Evolutionary conservation across 2,113 vertebrate species (phyloP), one percentile per base, ranked within the genome.

Genomic region (Geococcyx californianus): DNA sequence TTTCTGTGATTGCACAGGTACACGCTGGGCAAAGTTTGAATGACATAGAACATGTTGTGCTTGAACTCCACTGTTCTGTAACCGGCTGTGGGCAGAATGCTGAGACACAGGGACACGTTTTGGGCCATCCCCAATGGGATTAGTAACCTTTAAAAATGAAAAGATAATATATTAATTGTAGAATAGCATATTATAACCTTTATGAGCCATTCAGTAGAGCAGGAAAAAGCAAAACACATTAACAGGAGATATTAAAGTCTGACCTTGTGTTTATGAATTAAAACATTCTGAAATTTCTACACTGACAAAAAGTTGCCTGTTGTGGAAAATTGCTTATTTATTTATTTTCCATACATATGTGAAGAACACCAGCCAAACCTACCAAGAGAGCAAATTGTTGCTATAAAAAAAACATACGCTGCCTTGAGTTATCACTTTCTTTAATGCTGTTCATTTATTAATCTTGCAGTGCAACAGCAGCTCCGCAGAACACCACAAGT

Each of bases 21-120:
- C 68, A 11, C 98, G 96, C 94, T 99, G 99, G 4, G 98, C 97
- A 34, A 98, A 97, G 70, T 99, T 99, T 4, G 98, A 97, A 36
- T 98, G 64, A 25, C 98, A 98, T 5, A 99, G 86, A 44, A 99
- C 96, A 1, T 98, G 97, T 38, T 98, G 98, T 5, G 98, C 95
- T 28, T 96, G 97, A 28, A 94, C 94, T 16, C 95, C 94, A 1
- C 63, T 78, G 8, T 86, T 82, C 36, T 93, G 96, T 6, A 66
- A 56, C 1, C 36, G 79, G 38, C 60, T 91, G 72, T 98, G 98
- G 6, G 97, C 84, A 33, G 97, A 74, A 1, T 64, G 95, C 73
- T 97, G 97, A 10, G 91, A 72, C 52, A 99, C 97, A 0, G 98
- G 98, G 76, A 99, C 96, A 16, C 99, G 98, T 72, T 98, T 99